Evolutionary conservation across 2,888 invertebrate species (phyloP), one percentile per base, ranked within the genome.

Genomic region (Drosophila engyochracea): DNA sequence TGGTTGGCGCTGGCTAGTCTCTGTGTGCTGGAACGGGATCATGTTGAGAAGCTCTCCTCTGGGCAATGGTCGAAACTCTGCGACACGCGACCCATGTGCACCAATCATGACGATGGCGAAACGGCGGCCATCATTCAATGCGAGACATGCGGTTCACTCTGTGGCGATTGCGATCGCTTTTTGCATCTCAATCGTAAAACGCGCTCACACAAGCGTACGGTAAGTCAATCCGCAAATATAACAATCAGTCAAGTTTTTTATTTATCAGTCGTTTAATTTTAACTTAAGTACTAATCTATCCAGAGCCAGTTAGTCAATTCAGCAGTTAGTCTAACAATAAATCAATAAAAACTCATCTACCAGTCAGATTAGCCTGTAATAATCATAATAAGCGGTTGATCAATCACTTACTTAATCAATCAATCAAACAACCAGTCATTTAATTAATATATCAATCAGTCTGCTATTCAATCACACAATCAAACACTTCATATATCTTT

Each of bases 31-130:
- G 98, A 98, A 89, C 96, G 97, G 66, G 97, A 98, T 74, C 98
- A 99, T 91, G 97, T 98, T 1, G 98, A 98, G 71, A 93, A 96
- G 70, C 93, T 97, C 39, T 96, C 96, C 0, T 96, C 96, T 33
- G 97, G 96, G 0, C 97, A 97, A 85, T 97, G 97, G 96, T 96
- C 95, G 83, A 96, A 96, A 85, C 87, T 93, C 3, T 93, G 93
- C 1, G 95, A 95, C 60, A 93, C 94, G 4, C 95, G 98, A 91
- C 97, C 98, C 10, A 96, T 97, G 77, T 99, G 99, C 94, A 96
- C 96, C 60, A 99, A 99, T 94, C 99, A 99, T 93, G 99, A 99
- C 92, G 99, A 99, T 92, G 97, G 97, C 1, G 96, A 97, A 91
- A 99, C 99, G 0, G 95, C 96, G 19, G 99, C 99, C 0, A 97